Percentiles rank a stretch among this genome's conserved stretches.
phyloP scores from a whole-genome alignment of 2,797 vertebrate genomes.

The Eremophila alpestris region DNA sequence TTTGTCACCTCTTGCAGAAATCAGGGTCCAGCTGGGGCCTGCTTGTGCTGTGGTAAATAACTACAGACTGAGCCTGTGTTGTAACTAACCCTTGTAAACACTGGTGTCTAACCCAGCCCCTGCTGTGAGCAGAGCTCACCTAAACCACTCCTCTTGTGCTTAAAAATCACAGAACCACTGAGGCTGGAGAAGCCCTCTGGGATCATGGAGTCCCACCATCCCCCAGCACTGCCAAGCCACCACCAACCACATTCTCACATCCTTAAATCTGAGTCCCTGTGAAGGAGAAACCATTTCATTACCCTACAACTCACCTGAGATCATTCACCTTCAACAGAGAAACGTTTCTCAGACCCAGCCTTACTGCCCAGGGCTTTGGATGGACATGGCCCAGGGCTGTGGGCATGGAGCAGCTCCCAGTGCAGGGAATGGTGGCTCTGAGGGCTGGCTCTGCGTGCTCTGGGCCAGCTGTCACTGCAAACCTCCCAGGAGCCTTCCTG shows the following conservation, averaged over 20 bases:
- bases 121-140: not conserved
- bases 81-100: not conserved
- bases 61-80: not conserved
- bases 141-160: not conserved
- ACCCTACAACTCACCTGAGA: accelerated
- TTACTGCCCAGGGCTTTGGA: not conserved
- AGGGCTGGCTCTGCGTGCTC: not conserved
- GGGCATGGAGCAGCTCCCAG: accelerated
- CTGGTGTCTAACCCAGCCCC: not conserved
- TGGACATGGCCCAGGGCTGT: accelerated
- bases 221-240: not conserved
- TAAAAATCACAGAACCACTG: not conserved
- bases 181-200: not conserved
- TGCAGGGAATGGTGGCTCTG: accelerated
- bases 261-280: not conserved
- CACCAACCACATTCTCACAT: accelerated
- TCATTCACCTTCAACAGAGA: not conserved
- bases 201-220: not conserved
- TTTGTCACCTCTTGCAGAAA: not conserved
- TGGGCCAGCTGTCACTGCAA: not conserved
- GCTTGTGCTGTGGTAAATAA: not conserved
- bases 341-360: not conserved
- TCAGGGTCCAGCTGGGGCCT: not conserved
- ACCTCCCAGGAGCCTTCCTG: not conserved
- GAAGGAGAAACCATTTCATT: not conserved